These are phyloP conservation scores for honey bee (Apis mellifera) DNA, from an alignment of 1,140 invertebrate species.

Conservation along the genomic window Amel_HAv3.1 CM009942.2:10752001-10752500, in stretches of 20 bases:
- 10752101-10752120: neutral
- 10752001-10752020: conserved; percentile 21
- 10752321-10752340: neutral
- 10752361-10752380: neutral
- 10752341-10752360: neutral
- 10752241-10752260: conserved; percentile 26
- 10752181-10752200: neutral
- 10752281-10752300: conserved; percentile 62
- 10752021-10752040: no score
- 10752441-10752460: conserved; percentile 28
- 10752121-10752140: conserved; percentile 30
- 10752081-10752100: no score
- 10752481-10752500: conserved; percentile 79
- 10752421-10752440: neutral
- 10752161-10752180: neutral
- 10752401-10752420: neutral
- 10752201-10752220: neutral
- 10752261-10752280: conserved; percentile 36
- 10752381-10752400: neutral
- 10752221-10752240: neutral
- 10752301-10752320: conserved; percentile 32
- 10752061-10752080: conserved; percentile 39
- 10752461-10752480: conserved; percentile 69
- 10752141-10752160: neutral
- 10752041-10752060: conserved; percentile 41